Conservation (phyloP, 2,797 vertebrate genomes). For the Prionace glauca region DNA sequence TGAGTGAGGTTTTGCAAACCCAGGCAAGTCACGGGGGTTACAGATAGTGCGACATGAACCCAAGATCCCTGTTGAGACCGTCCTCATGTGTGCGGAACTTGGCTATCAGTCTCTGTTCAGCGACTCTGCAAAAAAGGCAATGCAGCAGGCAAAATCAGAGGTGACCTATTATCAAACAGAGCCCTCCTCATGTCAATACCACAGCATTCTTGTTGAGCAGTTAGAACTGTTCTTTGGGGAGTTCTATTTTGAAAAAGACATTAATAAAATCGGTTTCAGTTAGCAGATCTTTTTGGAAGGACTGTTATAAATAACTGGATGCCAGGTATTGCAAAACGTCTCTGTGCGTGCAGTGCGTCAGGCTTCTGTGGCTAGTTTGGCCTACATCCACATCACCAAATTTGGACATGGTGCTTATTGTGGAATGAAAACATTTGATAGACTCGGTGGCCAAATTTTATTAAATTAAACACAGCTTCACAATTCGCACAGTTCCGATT, state of each 20-base stretch:
- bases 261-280: neutral
- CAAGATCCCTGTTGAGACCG: too few relatives aligned
- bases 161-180: neutral
- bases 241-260: neutral
- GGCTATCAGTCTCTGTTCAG: too few relatives aligned
- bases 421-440: neutral
- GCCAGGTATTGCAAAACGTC: conserved; percentile 25
- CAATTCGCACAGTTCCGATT: neutral
- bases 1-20: too few relatives aligned
- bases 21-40: too few relatives aligned
- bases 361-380: conserved; percentile 46
- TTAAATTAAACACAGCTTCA: conserved; percentile 5
- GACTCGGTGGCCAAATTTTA: neutral
- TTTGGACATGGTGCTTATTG: conserved; percentile 56
- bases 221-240: neutral
- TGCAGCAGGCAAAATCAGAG: neutral
- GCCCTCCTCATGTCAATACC: neutral
- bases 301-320: neutral
- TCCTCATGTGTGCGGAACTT: too few relatives aligned
- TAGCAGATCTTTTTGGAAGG: neutral
- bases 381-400: conserved; percentile 60
- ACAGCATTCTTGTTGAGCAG: neutral
- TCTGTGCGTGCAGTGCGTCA: neutral
- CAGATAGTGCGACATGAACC: too few relatives aligned
- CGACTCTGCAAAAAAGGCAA: too few relatives aligned